phyloP scores from a whole-genome alignment of 2,797 vertebrate species.

The Malurus splendens region DNA sequence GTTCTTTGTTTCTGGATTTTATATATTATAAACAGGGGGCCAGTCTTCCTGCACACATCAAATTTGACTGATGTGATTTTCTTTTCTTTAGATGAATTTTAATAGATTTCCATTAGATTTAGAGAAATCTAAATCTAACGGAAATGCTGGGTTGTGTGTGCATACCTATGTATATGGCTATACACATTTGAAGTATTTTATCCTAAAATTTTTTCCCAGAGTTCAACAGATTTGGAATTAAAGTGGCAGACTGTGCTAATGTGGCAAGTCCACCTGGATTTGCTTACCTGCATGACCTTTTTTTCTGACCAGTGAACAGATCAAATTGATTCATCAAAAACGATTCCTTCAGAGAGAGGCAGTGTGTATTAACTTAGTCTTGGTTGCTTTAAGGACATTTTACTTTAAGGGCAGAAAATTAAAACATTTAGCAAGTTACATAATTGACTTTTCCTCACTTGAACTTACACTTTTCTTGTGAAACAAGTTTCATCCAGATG shows the following conservation, averaged over 20 bases:
- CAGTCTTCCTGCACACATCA: neutral
- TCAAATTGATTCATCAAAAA: neutral
- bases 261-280: neutral
- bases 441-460: neutral
- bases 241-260: neutral
- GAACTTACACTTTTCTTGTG: neutral
- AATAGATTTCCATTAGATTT: slow-evolving; percentile 19
- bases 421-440: neutral
- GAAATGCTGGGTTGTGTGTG: neutral
- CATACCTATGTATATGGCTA: neutral
- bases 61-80: neutral
- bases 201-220: neutral
- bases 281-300: neutral
- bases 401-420: neutral
- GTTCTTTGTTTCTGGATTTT: slow-evolving; percentile 20
- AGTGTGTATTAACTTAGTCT: neutral
- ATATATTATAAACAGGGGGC: slow-evolving; percentile 3
- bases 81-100: neutral
- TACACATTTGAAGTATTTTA: neutral
- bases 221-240: neutral
- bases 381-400: neutral
- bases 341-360: neutral
- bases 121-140: too few relatives aligned
- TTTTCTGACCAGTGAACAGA: neutral
- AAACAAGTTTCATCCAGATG: neutral